A percentile compares a stretch with the other conserved stretches of the same genome.
phyloP scores from a whole-genome alignment of 2,888 invertebrate species.

The Caenorhabditis imperialis region DNA sequence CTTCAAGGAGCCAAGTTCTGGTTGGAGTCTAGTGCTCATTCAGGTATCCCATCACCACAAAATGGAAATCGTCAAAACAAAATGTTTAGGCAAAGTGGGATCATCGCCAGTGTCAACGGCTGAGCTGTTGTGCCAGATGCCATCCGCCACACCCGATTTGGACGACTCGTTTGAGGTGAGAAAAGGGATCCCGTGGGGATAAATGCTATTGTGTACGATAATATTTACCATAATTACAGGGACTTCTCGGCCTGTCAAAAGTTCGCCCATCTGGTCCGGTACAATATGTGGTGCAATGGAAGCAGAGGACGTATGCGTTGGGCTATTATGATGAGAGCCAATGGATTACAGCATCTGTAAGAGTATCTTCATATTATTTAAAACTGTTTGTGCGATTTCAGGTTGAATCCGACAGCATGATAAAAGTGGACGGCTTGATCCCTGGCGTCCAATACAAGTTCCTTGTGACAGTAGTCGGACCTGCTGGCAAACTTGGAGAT shows the following conservation, averaged over 20 bases:
- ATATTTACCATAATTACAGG: constrained; percentile 40
- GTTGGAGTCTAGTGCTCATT: constrained; percentile 60
- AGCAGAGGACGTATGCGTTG: constrained; percentile 61
- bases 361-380: neutral
- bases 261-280: constrained; percentile 56
- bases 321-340: constrained; percentile 68
- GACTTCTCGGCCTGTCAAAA: constrained; percentile 57
- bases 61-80: neutral
- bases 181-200: constrained; percentile 29
- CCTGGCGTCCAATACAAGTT: constrained; percentile 76
- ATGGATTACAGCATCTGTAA: constrained; percentile 76
- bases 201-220: constrained; percentile 44
- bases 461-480: constrained; percentile 69
- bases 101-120: constrained; percentile 63
- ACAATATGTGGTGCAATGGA: constrained; percentile 68
- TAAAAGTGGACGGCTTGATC: constrained; percentile 72
- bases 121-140: constrained; percentile 69
- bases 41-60: constrained; percentile 16
- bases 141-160: constrained; percentile 60
- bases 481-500: constrained; percentile 70
- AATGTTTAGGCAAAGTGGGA: constrained; percentile 58
- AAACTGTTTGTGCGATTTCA: constrained; percentile 39
- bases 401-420: constrained; percentile 68
- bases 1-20: constrained; percentile 67
- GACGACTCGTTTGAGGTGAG: constrained; percentile 61